A percentile compares a stretch with the other conserved stretches of the same genome.
These are phyloP conservation scores for Sorex maritimensis DNA, from an alignment of 2,797 vertebrate species.

Conservation along the genomic window DNA sequence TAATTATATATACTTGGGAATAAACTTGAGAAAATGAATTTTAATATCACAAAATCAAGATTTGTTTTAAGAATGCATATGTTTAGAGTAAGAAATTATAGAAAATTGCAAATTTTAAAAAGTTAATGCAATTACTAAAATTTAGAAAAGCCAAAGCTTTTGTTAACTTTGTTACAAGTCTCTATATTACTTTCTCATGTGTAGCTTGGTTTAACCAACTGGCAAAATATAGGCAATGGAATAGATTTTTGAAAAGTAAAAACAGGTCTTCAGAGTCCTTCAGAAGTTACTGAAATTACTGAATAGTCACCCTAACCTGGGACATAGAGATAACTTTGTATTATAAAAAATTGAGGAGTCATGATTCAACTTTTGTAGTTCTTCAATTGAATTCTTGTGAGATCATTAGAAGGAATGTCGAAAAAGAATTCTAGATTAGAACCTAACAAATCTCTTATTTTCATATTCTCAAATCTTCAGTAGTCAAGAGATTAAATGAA, in stretches of 20 bases:
- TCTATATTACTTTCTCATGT: slow-evolving; percentile 8
- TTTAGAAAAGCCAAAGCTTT: slow-evolving; percentile 2
- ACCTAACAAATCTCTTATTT: slow-evolving; percentile 31
- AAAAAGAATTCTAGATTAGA: slow-evolving; percentile 12
- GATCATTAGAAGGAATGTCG: slow-evolving; percentile 13
- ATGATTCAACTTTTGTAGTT: neutral
- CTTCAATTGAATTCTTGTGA: neutral
- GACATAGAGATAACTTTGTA: neutral
- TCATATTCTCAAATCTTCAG: slow-evolving; percentile 31
- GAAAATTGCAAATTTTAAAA: slow-evolving; percentile 21
- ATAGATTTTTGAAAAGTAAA: neutral
- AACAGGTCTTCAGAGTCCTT: neutral
- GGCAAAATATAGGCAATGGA: neutral
- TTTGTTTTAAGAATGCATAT: slow-evolving; percentile 27
- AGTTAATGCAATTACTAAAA: neutral
- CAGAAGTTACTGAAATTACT: neutral
- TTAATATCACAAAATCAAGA: slow-evolving; percentile 31
- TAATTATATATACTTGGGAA: neutral
- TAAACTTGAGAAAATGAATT: slow-evolving; percentile 14
- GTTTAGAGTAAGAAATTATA: slow-evolving; percentile 4
- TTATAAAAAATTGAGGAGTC: neutral
- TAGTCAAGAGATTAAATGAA: neutral
- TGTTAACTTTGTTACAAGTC: neutral
- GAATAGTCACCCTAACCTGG: neutral
- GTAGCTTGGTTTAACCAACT: neutral